Percentiles rank a stretch among this genome's conserved stretches.
Evolutionary conservation across 2,797 vertebrate species (phyloP).

Genomic region (Enteromius mattozi): DNA sequence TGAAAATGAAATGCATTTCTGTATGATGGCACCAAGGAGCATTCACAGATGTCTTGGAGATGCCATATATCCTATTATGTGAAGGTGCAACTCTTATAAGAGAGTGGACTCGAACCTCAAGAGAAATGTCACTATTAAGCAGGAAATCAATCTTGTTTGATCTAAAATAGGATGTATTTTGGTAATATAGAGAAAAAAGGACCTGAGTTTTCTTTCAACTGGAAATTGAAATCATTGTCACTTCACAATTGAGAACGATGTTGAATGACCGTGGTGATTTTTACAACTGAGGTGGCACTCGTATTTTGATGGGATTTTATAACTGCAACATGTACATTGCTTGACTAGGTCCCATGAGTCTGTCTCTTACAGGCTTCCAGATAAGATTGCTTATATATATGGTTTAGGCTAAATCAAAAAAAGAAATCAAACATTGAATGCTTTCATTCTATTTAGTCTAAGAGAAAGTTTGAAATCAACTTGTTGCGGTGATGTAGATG

Average conservation of each 20-base stretch:
- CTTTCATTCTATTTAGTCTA: not conserved
- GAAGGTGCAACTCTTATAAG: not conserved
- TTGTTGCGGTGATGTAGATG: not conserved
- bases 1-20: not conserved
- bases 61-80: conserved; percentile 12
- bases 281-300: not conserved
- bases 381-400: not conserved
- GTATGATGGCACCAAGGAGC: not conserved
- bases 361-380: not conserved
- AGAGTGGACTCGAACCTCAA: not conserved
- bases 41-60: conserved; percentile 4
- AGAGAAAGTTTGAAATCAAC: not conserved
- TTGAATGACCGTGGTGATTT: not conserved
- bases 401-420: not conserved
- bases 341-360: not conserved
- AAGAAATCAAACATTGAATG: not conserved
- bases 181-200: not conserved
- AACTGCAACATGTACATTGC: not conserved
- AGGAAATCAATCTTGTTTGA: not conserved
- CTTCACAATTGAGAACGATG: not conserved
- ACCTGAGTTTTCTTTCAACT: not conserved
- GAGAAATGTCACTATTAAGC: not conserved
- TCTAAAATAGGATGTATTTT: not conserved
- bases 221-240: not conserved
- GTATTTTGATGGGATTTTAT: not conserved